A percentile compares a stretch with the other conserved stretches of the same genome.
phyloP scores from a whole-genome alignment of 2,113 vertebrate species.

The Esox niger region DNA sequence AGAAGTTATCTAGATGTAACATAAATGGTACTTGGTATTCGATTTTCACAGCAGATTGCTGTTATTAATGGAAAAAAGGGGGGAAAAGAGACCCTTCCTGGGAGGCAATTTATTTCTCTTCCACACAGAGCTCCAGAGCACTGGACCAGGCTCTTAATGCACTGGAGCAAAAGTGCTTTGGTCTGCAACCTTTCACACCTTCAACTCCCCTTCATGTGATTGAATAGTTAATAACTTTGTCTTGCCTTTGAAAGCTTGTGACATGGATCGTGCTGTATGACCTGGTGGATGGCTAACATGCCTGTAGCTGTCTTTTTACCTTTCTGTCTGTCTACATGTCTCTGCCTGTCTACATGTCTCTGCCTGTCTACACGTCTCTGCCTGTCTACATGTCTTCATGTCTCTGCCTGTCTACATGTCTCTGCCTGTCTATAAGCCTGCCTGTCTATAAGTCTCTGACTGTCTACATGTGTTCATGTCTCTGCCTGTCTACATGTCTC shows the following conservation, averaged over 20 bases:
- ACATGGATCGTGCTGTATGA: slow-evolving; percentile 48
- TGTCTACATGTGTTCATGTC: too few species aligned
- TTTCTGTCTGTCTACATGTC: slow-evolving; percentile 45
- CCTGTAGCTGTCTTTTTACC: slow-evolving; percentile 54
- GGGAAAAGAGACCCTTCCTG: slow-evolving; percentile 65
- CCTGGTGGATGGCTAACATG: slow-evolving; percentile 59
- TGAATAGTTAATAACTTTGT: slow-evolving; percentile 80
- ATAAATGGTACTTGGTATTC: slow-evolving; percentile 80
- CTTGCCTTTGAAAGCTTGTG: slow-evolving; percentile 69
- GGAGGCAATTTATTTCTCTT: slow-evolving; percentile 78
- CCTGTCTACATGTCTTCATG: slow-evolving; percentile 34
- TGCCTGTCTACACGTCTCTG: slow-evolving; percentile 40
- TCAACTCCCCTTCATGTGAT: slow-evolving; percentile 75
- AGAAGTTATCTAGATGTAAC: slow-evolving; percentile 75
- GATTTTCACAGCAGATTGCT: slow-evolving; percentile 80
- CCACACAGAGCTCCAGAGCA: slow-evolving; percentile 59
- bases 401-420: slow-evolving; percentile 45
- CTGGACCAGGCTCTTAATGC: slow-evolving; percentile 76
- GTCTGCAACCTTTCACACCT: slow-evolving; percentile 79
- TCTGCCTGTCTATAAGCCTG: slow-evolving; percentile 47
- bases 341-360: slow-evolving; percentile 41
- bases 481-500: neutral
- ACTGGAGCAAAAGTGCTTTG: slow-evolving; percentile 79
- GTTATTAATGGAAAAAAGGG: slow-evolving; percentile 65
- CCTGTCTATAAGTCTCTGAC: slow-evolving; percentile 30